These are phyloP conservation scores for Diaphora mendica DNA, from an alignment of 2,888 invertebrate genomes.

Conservation along the genomic window DNA sequence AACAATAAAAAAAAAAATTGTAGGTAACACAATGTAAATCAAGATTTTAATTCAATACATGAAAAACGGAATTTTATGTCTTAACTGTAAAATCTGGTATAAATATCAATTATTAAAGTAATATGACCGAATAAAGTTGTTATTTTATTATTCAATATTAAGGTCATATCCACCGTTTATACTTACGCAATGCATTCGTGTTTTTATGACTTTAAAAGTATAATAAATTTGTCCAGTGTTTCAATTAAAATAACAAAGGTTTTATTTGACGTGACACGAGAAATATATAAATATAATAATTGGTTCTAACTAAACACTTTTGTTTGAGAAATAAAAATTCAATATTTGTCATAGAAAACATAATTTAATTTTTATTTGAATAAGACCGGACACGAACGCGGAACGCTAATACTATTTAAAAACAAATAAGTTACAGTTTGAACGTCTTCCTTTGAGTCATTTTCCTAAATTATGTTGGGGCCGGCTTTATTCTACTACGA, in stretches of 20 bases:
- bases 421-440: not conserved
- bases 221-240: too few species aligned
- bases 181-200: not conserved
- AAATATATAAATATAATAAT: too few species aligned
- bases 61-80: not conserved
- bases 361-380: not conserved
- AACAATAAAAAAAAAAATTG: too few species aligned
- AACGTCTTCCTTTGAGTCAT: not conserved
- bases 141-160: not conserved
- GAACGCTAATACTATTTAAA: not conserved
- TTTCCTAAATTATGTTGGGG: too few species aligned
- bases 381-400: not conserved
- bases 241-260: not conserved
- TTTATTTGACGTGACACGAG: too few species aligned
- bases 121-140: not conserved
- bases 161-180: not conserved
- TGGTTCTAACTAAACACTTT: not conserved
- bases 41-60: not conserved
- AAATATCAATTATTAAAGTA: not conserved
- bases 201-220: constrained; percentile 1
- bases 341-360: not conserved
- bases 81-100: not conserved
- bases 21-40: not conserved
- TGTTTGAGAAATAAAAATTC: not conserved
- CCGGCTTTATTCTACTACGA: too few species aligned